Base-by-base conservation (phyloP, 2,888 invertebrate genomes). In the Nomada ferruginata region DNA sequence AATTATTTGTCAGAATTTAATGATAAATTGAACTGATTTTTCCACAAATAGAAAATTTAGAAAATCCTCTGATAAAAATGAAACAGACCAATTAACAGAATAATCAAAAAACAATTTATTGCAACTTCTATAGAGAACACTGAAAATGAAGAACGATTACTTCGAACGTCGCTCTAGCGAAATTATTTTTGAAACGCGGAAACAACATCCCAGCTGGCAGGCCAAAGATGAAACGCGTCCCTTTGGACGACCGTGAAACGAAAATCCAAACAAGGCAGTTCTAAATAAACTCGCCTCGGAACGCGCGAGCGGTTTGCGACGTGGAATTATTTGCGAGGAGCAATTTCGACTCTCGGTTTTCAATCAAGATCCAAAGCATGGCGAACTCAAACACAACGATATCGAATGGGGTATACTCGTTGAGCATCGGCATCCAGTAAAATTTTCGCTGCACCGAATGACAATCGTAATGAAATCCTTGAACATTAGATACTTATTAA, bases 291-390 rank as follows among this genome's bases (percentile, higher is more conserved):
- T 76, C 29, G 26, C 26, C 15, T 3, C 47, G 68, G 57, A 68
- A 63, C 73, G 23, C 15, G 26, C 23, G 36, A 50, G 15, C 36
- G 29, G 29, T 55, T 61, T 29, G 57, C 29, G 42, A 59, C 44
- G 10, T 13, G 36, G 42, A 76, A 76, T 82, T 81, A 82, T 82
- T 81, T 76, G 71, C 76, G 52, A 76, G 66, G 20, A 70, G 70
- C 70, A 81, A 76, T 81, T 76, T 63, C 70, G 53, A 52, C 65
- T 44, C 36, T 63, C 44, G n/a, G 76, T 76, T 76, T 57, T 59
- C 82, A 76, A 81, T 66, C 68, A 60, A 81, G 80, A 59, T 42
- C 10, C 66, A 57, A 2, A 20, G 52, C 60, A 20, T 18, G 26
- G 0, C 11, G 20, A 73, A 52, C 50, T 61, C 66, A 66, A 79